phyloP scores from a whole-genome alignment of 2,888 invertebrate species.

The Aphelenchoides bicaudatus region DNA sequence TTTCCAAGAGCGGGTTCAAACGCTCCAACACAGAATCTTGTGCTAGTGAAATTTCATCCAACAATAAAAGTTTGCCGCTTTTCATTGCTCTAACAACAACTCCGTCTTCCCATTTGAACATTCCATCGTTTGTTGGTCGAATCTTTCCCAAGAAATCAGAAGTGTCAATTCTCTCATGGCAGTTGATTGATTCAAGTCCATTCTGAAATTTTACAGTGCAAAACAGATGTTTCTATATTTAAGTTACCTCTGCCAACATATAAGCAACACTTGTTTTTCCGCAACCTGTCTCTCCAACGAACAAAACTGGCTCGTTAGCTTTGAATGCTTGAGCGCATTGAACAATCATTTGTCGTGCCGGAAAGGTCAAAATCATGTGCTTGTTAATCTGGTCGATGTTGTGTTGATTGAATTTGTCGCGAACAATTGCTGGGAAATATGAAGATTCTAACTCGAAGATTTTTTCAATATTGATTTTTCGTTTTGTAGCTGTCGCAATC shows the following conservation, averaged over 20 bases:
- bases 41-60: conserved; percentile 97
- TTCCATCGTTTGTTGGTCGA: conserved; percentile 70
- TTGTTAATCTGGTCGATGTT: conserved; percentile 64
- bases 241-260: conserved; percentile 5
- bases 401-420: conserved; percentile 5
- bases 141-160: conserved; percentile 94
- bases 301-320: conserved; percentile 85
- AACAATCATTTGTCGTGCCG: conserved; percentile 74
- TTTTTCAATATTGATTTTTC: conserved; percentile 61
- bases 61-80: conserved; percentile 80
- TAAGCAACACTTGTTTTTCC: conserved; percentile 23
- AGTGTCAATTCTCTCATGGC: conserved; percentile 97
- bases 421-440: conserved; percentile 47
- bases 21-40: conserved; percentile 79
- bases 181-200: conserved; percentile 77
- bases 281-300: conserved; percentile 90
- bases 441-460: conserved; percentile 47
- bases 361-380: conserved; percentile 89
- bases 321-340: conserved; percentile 70
- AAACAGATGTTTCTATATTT: background rate
- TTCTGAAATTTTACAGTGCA: conserved; percentile 64
- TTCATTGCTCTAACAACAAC: conserved; percentile 87
- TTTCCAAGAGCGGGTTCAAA: conserved; percentile 87
- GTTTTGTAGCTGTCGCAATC: conserved; percentile 70
- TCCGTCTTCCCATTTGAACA: conserved; percentile 74